A percentile compares a stretch with the other conserved stretches of the same genome.
Conservation (phyloP, 2,797 vertebrate genomes). For the Gouania willdenowi region DNA sequence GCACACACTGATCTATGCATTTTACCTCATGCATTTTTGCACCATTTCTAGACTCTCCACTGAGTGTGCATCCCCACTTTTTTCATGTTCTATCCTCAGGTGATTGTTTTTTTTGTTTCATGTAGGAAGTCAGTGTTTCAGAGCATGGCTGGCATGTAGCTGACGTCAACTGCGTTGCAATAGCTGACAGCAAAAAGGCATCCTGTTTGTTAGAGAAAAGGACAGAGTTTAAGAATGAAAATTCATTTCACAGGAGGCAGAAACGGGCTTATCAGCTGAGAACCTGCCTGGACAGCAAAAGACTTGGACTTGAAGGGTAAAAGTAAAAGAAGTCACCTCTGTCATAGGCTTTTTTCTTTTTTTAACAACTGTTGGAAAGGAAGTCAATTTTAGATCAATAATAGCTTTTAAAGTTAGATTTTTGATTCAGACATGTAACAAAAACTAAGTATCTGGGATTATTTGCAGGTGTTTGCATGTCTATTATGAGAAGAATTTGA, state of each 20-base stretch:
- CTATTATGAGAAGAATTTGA: no score
- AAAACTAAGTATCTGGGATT: no score
- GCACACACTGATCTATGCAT: slow-evolving; percentile 78
- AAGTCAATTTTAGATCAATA: not conserved
- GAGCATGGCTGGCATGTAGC: slow-evolving; percentile 25
- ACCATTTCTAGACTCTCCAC: slow-evolving; percentile 53
- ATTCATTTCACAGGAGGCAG: slow-evolving; percentile 44
- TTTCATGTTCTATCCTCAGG: slow-evolving; percentile 37
- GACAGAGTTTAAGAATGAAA: slow-evolving; percentile 40
- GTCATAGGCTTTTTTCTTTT: no score
- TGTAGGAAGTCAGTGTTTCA: slow-evolving; percentile 7
- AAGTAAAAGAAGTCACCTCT: no score
- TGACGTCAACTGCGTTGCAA: slow-evolving; percentile 20
- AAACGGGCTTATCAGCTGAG: slow-evolving; percentile 55
- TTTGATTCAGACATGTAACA: no score
- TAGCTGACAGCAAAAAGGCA: slow-evolving; percentile 23
- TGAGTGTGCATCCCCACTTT: slow-evolving; percentile 38
- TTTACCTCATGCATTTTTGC: slow-evolving; percentile 62
- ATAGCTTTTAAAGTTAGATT: no score
- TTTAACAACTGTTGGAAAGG: no score
- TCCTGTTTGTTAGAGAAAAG: slow-evolving; percentile 31
- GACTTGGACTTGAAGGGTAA: slow-evolving; percentile 56
- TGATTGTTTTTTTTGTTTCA: slow-evolving; percentile 23
- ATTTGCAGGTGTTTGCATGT: no score
- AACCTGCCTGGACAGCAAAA: slow-evolving; percentile 51